Conservation (phyloP, 2,888 invertebrate species). For the Limulus polyphemus region DNA sequence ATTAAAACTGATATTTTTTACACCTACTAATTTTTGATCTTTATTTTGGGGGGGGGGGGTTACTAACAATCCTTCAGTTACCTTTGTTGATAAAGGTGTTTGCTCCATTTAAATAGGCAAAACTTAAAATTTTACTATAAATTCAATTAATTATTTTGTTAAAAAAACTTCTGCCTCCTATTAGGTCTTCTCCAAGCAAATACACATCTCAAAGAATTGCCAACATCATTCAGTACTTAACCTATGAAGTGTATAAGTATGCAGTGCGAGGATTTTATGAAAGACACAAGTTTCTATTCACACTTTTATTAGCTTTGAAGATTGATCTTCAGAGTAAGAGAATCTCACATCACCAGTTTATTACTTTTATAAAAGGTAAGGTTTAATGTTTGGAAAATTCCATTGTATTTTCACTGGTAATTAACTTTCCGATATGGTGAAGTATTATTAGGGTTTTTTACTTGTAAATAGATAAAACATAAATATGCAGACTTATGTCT, state of each 20-base stretch:
- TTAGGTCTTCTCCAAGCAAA: slow-evolving; percentile 42
- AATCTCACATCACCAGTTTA: slow-evolving; percentile 80
- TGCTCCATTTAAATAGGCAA: too few relatives aligned
- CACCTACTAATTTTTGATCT: too few relatives aligned
- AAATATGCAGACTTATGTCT: too few relatives aligned
- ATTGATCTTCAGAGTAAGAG: slow-evolving; percentile 71
- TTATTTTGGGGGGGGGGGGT: too few relatives aligned
- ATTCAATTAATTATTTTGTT: too few relatives aligned
- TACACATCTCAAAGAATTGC: slow-evolving; percentile 72
- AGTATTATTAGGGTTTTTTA: background rate
- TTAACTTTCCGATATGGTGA: background rate
- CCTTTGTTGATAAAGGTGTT: too few relatives aligned
- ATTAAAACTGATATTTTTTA: too few relatives aligned
- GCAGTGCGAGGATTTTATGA: slow-evolving; percentile 86
- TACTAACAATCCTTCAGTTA: too few relatives aligned
- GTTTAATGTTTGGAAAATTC: background rate
- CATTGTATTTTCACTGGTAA: too few relatives aligned
- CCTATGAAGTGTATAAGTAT: slow-evolving; percentile 83
- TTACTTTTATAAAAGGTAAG: slow-evolving; percentile 77
- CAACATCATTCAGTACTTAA: slow-evolving; percentile 76
- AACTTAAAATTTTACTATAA: too few relatives aligned
- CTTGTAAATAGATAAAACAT: background rate
- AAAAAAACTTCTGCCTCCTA: slow-evolving; percentile 1
- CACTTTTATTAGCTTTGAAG: slow-evolving; percentile 87
- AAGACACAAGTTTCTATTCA: slow-evolving; percentile 80